Conservation (phyloP, 2,888 invertebrate species). For the Drosophila algonquin region DNA sequence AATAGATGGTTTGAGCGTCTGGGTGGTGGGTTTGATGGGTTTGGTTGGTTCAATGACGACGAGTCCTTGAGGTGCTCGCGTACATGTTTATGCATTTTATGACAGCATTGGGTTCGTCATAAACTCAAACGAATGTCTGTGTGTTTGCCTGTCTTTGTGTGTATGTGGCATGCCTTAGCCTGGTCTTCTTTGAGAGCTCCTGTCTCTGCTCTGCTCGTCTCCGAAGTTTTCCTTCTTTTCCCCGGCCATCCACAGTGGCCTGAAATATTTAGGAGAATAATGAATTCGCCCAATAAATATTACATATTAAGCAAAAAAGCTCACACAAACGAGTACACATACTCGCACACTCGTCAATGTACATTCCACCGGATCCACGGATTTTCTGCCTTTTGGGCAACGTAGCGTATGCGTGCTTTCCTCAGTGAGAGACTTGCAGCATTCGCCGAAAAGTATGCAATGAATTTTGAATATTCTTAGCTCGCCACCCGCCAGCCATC, state of each 20-base stretch:
- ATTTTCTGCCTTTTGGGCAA: background rate
- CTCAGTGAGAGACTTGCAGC: conserved; percentile 3
- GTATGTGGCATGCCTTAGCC: background rate
- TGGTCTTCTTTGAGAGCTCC: conserved; percentile 19
- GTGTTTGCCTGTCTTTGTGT: too few relatives aligned
- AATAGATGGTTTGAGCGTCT: background rate
- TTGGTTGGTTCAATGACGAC: background rate
- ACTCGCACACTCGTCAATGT: background rate
- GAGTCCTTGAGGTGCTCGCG: conserved; percentile 12
- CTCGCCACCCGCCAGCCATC: background rate
- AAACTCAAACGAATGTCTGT: conserved; percentile 14
- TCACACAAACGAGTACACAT: conserved; percentile 7
- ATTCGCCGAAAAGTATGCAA: conserved; percentile 34
- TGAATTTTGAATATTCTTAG: conserved; percentile 23
- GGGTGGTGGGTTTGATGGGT: too few relatives aligned
- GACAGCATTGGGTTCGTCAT: conserved; percentile 28
- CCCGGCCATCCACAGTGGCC: background rate
- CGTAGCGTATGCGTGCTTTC: conserved; percentile 33
- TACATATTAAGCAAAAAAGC: conserved; percentile 24
- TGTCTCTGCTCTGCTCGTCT: background rate
- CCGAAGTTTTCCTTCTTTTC: background rate
- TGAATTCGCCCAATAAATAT: conserved; percentile 44
- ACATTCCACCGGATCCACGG: too few relatives aligned
- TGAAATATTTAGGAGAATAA: conserved; percentile 36
- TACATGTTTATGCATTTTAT: conserved; percentile 34